These are phyloP conservation scores for Echinarachnius parma DNA, from an alignment of 53 echinoderm and acorn worm species.

Conservation along the genomic window DNA sequence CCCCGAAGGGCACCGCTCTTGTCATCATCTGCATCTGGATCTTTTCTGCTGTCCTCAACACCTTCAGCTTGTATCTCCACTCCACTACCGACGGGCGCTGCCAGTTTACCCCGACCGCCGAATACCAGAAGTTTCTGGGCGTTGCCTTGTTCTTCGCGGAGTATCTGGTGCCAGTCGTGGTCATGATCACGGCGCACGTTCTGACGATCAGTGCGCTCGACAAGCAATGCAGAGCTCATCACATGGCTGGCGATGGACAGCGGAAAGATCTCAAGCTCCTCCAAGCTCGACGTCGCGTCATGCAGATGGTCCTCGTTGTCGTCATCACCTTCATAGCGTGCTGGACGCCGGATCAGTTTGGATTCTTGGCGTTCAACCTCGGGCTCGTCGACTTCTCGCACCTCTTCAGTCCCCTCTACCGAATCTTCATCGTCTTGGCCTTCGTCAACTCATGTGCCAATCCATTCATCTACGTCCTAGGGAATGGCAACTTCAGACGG, in stretches of 20 bases:
- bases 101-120: constrained; percentile 9
- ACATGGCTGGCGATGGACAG: no score
- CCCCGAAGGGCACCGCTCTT: constrained; percentile 11
- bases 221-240: no score
- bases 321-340: constrained; percentile 75
- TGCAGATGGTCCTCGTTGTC: constrained; percentile 68
- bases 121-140: constrained; percentile 57
- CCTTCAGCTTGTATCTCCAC: constrained; percentile 50
- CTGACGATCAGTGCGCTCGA: constrained; percentile 47
- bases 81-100: constrained; percentile 30
- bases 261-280: constrained; percentile 44
- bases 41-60: constrained; percentile 17
- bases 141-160: constrained; percentile 54
- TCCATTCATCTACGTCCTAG: no score
- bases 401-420: no score
- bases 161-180: constrained; percentile 55
- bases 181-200: constrained; percentile 59
- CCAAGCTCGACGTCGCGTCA: constrained; percentile 45
- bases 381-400: no score
- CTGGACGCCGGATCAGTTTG: constrained; percentile 76
- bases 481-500: no score
- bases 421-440: no score
- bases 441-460: no score
- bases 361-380: constrained; percentile 58
- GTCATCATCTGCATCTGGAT: constrained; percentile 39